Conservation (phyloP, 2,797 vertebrate genomes). For the Pachyuromys duprasi region DNA sequence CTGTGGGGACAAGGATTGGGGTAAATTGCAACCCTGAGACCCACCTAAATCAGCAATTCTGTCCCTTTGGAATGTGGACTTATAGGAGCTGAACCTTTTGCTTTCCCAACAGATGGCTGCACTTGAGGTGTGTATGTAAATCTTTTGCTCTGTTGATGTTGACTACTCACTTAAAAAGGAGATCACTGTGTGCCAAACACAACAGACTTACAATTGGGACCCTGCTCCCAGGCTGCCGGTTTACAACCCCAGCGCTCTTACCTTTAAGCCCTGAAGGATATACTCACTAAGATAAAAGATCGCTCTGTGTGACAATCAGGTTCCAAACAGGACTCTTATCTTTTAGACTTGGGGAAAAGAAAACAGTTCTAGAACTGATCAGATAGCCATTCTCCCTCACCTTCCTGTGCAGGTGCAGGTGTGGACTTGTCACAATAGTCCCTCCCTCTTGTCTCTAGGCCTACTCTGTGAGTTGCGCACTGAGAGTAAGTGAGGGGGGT, state of each 20-base stretch:
- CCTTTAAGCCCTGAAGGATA: slow-evolving; percentile 8
- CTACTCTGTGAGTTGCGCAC: not conserved
- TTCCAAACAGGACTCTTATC: not conserved
- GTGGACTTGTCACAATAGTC: not conserved
- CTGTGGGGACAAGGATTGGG: not conserved
- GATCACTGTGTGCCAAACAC: not conserved
- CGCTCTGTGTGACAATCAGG: not conserved
- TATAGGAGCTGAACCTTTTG: not conserved
- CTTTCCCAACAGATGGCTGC: slow-evolving; percentile 31
- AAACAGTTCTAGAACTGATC: not conserved
- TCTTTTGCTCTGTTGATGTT: not conserved
- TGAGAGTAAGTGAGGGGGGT: not conserved
- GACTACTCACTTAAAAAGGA: slow-evolving; percentile 28
- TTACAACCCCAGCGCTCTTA: not conserved
- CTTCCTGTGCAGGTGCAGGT: not conserved
- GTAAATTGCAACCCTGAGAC: not conserved
- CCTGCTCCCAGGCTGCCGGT: not conserved
- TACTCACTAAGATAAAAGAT: slow-evolving; percentile 15
- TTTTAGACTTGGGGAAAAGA: not conserved
- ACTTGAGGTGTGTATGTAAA: not conserved
- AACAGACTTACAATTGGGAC: not conserved
- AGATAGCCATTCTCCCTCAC: not conserved
- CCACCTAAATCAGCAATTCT: not conserved
- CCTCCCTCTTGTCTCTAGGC: not conserved
- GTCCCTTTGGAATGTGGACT: not conserved